Percentiles rank a stretch among this genome's conserved stretches.
Evolutionary conservation across 2,797 vertebrate genomes (phyloP).

Genomic region (Ambastaia sidthimunki): DNA sequence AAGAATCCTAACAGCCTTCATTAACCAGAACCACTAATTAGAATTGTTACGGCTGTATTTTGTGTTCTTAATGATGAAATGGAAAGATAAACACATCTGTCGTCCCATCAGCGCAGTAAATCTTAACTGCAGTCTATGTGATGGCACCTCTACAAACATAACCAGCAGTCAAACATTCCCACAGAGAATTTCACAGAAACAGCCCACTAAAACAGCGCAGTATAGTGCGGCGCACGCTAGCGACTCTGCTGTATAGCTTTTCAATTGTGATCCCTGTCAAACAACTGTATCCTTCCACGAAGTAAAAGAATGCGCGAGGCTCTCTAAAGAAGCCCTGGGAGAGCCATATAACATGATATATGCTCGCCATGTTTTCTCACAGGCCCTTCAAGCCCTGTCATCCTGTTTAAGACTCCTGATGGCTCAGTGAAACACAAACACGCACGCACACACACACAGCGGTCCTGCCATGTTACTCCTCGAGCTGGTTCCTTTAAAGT

Average conservation of each 20-base stretch:
- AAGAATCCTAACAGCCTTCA: background rate
- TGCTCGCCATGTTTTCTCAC: slow-evolving; percentile 2
- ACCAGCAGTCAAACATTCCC: slow-evolving; percentile 34
- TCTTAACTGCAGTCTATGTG: slow-evolving; percentile 1
- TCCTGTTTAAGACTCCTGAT: slow-evolving; percentile 28
- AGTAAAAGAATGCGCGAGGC: slow-evolving; percentile 13
- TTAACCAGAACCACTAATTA: background rate
- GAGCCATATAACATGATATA: slow-evolving; percentile 41
- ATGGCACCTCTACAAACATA: slow-evolving; percentile 37
- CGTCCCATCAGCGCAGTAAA: slow-evolving; percentile 15
- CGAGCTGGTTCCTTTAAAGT: slow-evolving; percentile 26
- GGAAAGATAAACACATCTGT: slow-evolving; percentile 37
- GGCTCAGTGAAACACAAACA: slow-evolving; percentile 24
- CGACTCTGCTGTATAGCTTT: slow-evolving; percentile 32
- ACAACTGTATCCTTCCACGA: slow-evolving; percentile 37
- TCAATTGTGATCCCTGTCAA: slow-evolving; percentile 51
- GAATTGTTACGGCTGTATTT: background rate
- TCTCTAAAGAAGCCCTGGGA: slow-evolving; percentile 23
- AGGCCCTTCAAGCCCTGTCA: slow-evolving; percentile 37
- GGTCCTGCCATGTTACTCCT: background rate
- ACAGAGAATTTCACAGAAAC: slow-evolving; percentile 13
- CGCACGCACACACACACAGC: slow-evolving; percentile 21
- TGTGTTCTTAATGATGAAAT: slow-evolving; percentile 19
- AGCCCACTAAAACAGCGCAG: slow-evolving; percentile 8
- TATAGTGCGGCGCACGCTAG: slow-evolving; percentile 1